phyloP scores from a whole-genome alignment of 2,113 vertebrate species.

The Tapirus terrestris region DNA sequence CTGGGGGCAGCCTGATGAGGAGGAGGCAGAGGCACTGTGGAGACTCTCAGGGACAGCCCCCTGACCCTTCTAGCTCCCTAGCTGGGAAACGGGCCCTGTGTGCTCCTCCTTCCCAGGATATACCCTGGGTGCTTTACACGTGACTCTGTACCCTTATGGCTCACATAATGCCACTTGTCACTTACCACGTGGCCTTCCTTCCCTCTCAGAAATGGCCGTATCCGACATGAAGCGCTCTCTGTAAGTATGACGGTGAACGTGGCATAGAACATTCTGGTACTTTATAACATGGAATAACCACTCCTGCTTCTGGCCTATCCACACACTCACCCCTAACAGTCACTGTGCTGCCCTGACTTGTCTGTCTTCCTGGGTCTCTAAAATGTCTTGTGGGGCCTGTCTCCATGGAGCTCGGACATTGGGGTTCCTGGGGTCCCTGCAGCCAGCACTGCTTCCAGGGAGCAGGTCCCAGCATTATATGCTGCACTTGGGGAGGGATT shows the following conservation, averaged over 20 bases:
- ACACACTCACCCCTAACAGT: background rate
- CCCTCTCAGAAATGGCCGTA: conserved; percentile 43
- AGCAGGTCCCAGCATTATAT: background rate
- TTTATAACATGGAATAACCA: conserved; percentile 35
- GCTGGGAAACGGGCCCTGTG: background rate
- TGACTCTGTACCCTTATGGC: background rate
- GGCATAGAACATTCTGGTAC: background rate
- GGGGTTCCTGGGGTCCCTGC: background rate
- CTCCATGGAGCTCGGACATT: background rate
- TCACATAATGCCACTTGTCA: background rate
- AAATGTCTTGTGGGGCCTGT: background rate
- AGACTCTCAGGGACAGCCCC: no score
- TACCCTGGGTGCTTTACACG: background rate
- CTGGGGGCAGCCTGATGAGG: background rate
- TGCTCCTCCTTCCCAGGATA: background rate
- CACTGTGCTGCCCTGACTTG: rapidly evolving
- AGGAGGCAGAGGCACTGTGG: background rate
- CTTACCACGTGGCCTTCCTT: conserved; percentile 65
- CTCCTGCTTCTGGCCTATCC: background rate
- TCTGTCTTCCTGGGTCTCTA: background rate
- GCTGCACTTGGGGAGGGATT: background rate
- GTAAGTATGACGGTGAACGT: conserved; percentile 57
- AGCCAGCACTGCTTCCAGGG: background rate
- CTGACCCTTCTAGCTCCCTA: background rate
- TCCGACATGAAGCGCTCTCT: background rate